Percentiles rank a stretch among this genome's conserved stretches.
phyloP scores from a whole-genome alignment of 2,888 invertebrate species.

The Schizotus pectinicornis region DNA sequence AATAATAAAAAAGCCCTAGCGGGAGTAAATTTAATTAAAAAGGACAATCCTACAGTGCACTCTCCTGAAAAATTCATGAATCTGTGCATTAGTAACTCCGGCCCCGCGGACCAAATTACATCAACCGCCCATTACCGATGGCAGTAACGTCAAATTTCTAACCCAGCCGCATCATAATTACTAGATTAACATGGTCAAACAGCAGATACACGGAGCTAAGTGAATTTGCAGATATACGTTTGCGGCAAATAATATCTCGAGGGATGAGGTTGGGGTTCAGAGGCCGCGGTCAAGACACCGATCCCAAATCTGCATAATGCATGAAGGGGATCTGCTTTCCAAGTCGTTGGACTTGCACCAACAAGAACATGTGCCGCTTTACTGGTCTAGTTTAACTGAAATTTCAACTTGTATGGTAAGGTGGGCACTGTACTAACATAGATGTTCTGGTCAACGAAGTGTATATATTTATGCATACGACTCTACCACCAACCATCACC shows the following conservation, averaged over 20 bases:
- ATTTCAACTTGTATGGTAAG: conserved; percentile 4
- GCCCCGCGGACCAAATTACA: conserved; percentile 10
- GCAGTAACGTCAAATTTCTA: conserved; percentile 18
- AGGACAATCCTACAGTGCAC: conserved; percentile 1
- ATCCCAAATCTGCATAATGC: conserved; percentile 51
- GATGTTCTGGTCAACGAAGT: conserved; percentile 7
- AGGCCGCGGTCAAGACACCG: conserved; percentile 49
- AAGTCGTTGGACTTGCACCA: conserved; percentile 44
- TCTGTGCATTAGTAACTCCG: not conserved
- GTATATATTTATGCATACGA: too few relatives aligned
- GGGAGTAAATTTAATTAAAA: conserved; percentile 5
- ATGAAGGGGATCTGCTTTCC: conserved; percentile 48
- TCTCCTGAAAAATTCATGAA: conserved; percentile 5
- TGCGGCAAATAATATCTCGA: conserved; percentile 37
- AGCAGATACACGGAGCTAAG: conserved; percentile 31
- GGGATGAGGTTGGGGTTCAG: conserved; percentile 32
- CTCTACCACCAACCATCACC: too few relatives aligned
- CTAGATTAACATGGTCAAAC: conserved; percentile 39
- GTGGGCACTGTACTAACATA: conserved; percentile 14
- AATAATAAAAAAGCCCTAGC: not conserved
- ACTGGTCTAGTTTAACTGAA: conserved; percentile 9
- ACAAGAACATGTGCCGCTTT: conserved; percentile 22
- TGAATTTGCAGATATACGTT: conserved; percentile 32
- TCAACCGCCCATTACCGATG: conserved; percentile 21
- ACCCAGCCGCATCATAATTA: conserved; percentile 33